Base-by-base conservation (phyloP, 1,140 invertebrate species). In the Lineus longissimus region DNA sequence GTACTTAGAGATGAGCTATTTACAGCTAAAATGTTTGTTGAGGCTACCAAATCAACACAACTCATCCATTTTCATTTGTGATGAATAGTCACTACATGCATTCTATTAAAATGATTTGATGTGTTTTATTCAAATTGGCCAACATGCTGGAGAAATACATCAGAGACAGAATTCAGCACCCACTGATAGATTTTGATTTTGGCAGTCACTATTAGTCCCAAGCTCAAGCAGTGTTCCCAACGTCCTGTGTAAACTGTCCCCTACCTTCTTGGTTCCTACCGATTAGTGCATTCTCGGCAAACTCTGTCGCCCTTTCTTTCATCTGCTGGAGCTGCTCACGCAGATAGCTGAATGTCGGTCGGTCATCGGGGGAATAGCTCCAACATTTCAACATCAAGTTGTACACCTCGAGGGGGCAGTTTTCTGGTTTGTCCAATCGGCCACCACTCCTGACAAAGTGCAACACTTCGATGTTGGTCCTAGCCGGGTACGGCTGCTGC, bases 401-500 rank as follows among this genome's bases (percentile, higher is more conserved):
- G 76, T 90, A 95, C 88, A 96, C 82, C 60, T 86, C 85, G 51
- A 88, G 85, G 1, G 93, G 91, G 80, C 92, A 95, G 73, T 91
- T 90, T 11, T 87, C 83, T 1, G 94, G 94, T 61, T 73, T 67
- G 40, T 79, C 80, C 0, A 95, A 84, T 29, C 89, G 85, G n/a
- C 93, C 93, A 2, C 93, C 93, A 13, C 87, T 87, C 65, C 91
- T 85, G 0, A 97, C 93, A 76, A 93, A 91, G 65, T 93, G 88
- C 23, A 97, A 81, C 19, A 97, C 94, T 78, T 97, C 93, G 1
- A 92, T 83, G 82, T 97, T 97, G 29, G 89, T 92, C 59, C 91
- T 84, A 0, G 93, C 94, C 30, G 92, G 93, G 82, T 98, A 99
- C 0, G 96, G 96, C 68, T 97, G 94, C 73, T 95, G 92, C 0